phyloP scores from a whole-genome alignment of 2,888 invertebrate genomes.

The Philereme transversata region DNA sequence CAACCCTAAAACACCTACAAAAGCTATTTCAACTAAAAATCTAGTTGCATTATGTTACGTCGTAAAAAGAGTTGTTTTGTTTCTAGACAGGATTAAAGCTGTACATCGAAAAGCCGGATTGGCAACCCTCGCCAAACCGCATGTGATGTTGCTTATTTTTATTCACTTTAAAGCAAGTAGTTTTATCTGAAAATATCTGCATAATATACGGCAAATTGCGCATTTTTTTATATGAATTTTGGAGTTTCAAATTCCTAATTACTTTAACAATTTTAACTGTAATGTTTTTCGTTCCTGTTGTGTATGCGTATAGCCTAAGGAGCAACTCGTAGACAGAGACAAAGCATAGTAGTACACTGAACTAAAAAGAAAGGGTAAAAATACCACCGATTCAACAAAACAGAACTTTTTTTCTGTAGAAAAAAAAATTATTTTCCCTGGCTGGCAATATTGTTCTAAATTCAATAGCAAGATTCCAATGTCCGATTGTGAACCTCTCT shows the following conservation, averaged over 20 bases:
- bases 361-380: neutral
- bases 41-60: too few relatives aligned
- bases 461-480: constrained; percentile 14
- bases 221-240: neutral
- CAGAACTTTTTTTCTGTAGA: neutral
- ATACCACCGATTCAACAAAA: neutral
- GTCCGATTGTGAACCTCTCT: constrained; percentile 12
- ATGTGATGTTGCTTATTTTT: constrained; percentile 19
- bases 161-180: constrained; percentile 18
- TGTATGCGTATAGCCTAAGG: too few relatives aligned
- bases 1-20: too few relatives aligned
- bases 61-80: constrained; percentile 8
- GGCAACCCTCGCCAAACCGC: constrained; percentile 15
- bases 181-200: constrained; percentile 18
- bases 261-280: too few relatives aligned
- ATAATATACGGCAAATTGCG: constrained; percentile 1
- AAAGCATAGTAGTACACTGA: neutral
- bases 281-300: too few relatives aligned
- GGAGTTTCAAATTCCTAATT: neutral
- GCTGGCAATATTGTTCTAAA: constrained; percentile 8
- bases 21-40: too few relatives aligned
- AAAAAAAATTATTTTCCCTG: too few relatives aligned
- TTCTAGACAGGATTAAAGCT: neutral
- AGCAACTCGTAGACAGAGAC: neutral
- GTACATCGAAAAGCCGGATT: neutral